Base-by-base conservation (phyloP, 1,140 invertebrate species). In the Trialeurodes vaporariorum region DNA sequence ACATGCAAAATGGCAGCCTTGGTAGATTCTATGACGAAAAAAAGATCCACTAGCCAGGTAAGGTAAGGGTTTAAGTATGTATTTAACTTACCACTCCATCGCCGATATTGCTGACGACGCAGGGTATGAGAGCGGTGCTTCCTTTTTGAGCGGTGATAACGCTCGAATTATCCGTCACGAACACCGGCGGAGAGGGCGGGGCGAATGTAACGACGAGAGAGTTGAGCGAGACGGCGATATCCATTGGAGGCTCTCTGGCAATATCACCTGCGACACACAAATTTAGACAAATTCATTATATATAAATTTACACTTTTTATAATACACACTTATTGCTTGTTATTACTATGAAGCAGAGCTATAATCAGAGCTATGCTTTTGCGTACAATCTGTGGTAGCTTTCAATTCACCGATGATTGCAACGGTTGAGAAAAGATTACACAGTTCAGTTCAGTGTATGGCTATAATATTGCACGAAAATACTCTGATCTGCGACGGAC, bases 81-180 rank as follows among this genome's bases (percentile, higher is more conserved):
- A 71, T 72, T n/a, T n/a, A n/a, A 82, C 89, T 91, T 79, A 93
- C 91, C 81, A 90, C 86, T 73, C 90, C 89, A 74, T 92, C 90
- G 63, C 90, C 89, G 71, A 92, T 87, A 76, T 92, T 90, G 72
- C 86, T 86, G 27, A 92, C 88, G 62, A 90, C 83, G 78, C 91
- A 93, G 13, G 90, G 90, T 49, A 93, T 79, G 26, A 90, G 81
- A 1, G 90, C 90, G 1, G 87, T 91, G 62, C 89, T 89, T 17
- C 89, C 89, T 59, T 87, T 90, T 78, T 93, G 91, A 67, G 90
- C 87, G 25, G 85, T 88, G 69, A 93, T 83, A 27, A 86, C 79
- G 0, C 87, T 91, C 66, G 88, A 89, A 76, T 93, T 93, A 72
- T 89, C 86, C 23, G 90, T 92, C 58, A 84, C 85, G 75, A 93